phyloP scores from a whole-genome alignment of 2,888 invertebrate genomes.

The Arge pagana region DNA sequence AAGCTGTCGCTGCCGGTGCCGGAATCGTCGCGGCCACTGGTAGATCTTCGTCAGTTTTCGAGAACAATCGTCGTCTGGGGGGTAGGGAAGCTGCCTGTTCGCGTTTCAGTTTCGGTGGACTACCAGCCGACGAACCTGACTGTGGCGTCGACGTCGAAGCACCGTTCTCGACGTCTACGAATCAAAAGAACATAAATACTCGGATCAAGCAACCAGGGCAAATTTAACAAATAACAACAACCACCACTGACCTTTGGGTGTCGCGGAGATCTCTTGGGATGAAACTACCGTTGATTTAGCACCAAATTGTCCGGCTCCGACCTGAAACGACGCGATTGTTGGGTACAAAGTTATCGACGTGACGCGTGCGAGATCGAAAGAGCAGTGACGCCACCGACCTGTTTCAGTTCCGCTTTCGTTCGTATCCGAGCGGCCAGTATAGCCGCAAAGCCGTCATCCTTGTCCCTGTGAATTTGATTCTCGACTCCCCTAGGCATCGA shows the following conservation, averaged over 20 bases:
- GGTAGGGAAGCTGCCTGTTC: conserved; percentile 53
- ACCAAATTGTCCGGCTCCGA: conserved; percentile 46
- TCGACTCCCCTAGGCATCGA: conserved; percentile 46
- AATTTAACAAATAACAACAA: conserved; percentile 3
- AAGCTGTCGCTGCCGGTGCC: conserved; percentile 44
- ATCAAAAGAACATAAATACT: conserved; percentile 1
- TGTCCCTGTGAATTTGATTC: conserved; percentile 53
- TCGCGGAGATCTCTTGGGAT: conserved; percentile 41
- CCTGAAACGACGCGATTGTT: conserved; percentile 34
- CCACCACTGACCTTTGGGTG: conserved; percentile 45
- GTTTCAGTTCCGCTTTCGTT: conserved; percentile 84
- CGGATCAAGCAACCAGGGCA: neutral
- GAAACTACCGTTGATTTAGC: conserved; percentile 40
- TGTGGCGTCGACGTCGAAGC: conserved; percentile 51
- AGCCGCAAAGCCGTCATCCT: conserved; percentile 65
- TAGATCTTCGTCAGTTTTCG: conserved; percentile 63
- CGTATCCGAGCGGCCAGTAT: conserved; percentile 73
- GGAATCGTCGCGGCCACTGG: conserved; percentile 38
- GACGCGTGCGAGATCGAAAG: neutral
- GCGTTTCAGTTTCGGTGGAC: conserved; percentile 60
- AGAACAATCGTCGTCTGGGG: conserved; percentile 63
- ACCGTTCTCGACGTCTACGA: conserved; percentile 33
- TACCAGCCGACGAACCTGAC: conserved; percentile 49
- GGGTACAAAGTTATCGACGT: neutral
- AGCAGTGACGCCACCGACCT: conserved; percentile 39